Evolutionary conservation across 2,888 invertebrate species (phyloP), one percentile per base, ranked within the genome.

Genomic region (Anagyrus pseudococci): DNA sequence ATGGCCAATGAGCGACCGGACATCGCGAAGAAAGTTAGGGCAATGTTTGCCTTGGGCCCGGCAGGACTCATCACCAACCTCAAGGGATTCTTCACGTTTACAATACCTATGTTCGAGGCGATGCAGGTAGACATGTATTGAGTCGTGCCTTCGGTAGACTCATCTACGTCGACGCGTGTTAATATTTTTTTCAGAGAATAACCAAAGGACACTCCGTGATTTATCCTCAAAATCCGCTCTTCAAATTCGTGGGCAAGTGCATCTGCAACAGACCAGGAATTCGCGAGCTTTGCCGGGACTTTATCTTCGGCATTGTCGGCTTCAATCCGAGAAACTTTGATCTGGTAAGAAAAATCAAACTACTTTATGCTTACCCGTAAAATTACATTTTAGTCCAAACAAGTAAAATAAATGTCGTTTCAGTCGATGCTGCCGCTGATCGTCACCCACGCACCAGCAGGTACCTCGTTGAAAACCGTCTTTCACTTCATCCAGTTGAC

Each of bases 291-390:
- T 58, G 85, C 94, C 94, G 76, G 87, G 88, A 71, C 90, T 92
- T 75, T 75, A 89, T 0, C 70, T 94, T 58, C 93, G 93, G 75
- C 80, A 89, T 13, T 73, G 93, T 0, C 88, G 94, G 94, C 0
- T 88, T 87, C 71, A 91, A 90, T 77, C 82, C 84, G 54, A 81
- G 81, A 22, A 87, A 92, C 75, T 86, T 91, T 64, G 90, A 93
- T 73, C 79, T 74, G 63, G 87, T 86, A 76, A 77, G 77, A 13
- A 55, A 33, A 43, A 10, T 37, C 7, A 37, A 13, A 37, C 2
- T 8, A 13, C 3, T 22, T 53, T 41, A 6, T 43, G 22, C 19
- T 50, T 48, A 17, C 10, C 17, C 4, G 4, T 2, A 17, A n/a
- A n/a, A 7, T n/a, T 8, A 37, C 33, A 22, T 6, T 13, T 4